Conservation (phyloP, 2,888 invertebrate species). For the Chaetogeoica ovagalla region DNA sequence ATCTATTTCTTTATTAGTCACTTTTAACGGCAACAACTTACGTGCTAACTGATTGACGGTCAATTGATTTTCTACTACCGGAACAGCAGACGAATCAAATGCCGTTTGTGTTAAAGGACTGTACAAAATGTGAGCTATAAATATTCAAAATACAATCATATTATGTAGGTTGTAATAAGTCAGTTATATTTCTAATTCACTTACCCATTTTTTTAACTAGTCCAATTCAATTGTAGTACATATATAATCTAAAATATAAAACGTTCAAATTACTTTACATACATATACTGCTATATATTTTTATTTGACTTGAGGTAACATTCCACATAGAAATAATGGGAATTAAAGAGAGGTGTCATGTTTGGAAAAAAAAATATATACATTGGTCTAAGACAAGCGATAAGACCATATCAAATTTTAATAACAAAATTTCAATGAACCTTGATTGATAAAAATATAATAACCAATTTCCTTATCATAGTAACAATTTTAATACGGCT, state of each 20-base stretch:
- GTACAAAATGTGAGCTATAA: slow-evolving; percentile 31
- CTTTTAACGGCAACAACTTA: slow-evolving; percentile 23
- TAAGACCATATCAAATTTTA: too few species aligned
- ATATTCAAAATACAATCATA: background rate
- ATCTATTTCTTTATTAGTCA: slow-evolving; percentile 45
- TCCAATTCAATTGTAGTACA: background rate
- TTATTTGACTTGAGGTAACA: too few species aligned
- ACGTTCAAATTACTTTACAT: background rate
- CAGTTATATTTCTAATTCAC: background rate
- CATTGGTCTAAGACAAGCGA: too few species aligned
- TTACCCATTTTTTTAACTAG: slow-evolving; percentile 1
- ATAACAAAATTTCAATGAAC: too few species aligned
- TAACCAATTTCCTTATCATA: too few species aligned
- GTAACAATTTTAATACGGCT: too few species aligned
- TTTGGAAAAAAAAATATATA: too few species aligned
- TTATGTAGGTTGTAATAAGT: background rate
- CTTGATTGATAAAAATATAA: too few species aligned
- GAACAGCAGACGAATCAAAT: slow-evolving; percentile 18
- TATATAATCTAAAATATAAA: background rate
- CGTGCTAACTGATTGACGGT: slow-evolving; percentile 34
- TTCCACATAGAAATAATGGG: too few species aligned
- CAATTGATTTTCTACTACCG: slow-evolving; percentile 17
- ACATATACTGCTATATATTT: too few species aligned
- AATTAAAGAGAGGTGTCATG: too few species aligned
- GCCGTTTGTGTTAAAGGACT: background rate